Percentiles rank a stretch among this genome's conserved stretches.
These are phyloP conservation scores for Whitmania pigra DNA, from an alignment of 1,140 invertebrate species.

Conservation along the genomic window DNA sequence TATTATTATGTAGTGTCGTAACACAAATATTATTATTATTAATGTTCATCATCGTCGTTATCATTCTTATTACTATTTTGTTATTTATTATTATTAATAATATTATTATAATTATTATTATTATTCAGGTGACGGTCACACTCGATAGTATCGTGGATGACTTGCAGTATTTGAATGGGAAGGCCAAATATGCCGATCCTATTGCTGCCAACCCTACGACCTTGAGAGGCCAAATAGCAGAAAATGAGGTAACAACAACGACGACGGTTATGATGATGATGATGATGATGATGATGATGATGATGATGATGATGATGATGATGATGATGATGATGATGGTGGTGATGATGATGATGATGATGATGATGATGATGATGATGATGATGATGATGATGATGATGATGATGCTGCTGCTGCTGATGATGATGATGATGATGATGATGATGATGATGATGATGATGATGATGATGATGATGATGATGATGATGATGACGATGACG, in stretches of 20 bases:
- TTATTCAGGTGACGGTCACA: constrained; percentile 70
- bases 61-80: neutral
- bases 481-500: constrained; percentile 6
- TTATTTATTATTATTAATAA: neutral
- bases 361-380: constrained; percentile 9
- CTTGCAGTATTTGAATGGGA: constrained; percentile 59
- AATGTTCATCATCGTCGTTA: constrained; percentile 42
- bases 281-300: neutral
- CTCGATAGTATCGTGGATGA: constrained; percentile 79
- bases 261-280: neutral
- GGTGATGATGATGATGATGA: constrained; percentile 9
- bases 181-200: constrained; percentile 70
- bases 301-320: constrained; percentile 4
- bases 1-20: neutral
- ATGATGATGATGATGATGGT: neutral
- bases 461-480: constrained; percentile 8
- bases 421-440: neutral
- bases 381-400: constrained; percentile 12
- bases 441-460: constrained; percentile 4
- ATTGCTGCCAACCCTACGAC: constrained; percentile 84
- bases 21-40: neutral
- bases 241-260: constrained; percentile 57
- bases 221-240: constrained; percentile 83
- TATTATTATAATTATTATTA: neutral
- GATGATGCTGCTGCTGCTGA: neutral